These are phyloP conservation scores for Drosophila fuyamai DNA, from an alignment of 1,140 invertebrate genomes.

Conservation along the genomic window DNA sequence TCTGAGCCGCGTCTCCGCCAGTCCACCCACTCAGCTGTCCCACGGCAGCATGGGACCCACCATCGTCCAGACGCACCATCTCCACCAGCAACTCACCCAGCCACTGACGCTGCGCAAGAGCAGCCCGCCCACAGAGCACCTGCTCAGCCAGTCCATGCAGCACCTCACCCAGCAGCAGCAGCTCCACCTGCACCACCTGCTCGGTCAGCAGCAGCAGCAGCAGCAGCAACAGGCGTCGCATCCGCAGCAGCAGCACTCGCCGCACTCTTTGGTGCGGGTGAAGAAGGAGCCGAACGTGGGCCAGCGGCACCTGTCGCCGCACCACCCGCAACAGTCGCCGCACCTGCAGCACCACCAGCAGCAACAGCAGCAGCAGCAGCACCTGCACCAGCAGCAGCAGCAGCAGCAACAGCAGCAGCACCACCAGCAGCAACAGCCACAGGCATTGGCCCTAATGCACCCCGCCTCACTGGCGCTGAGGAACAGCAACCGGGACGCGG, in stretches of 20 bases:
- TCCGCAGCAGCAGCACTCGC: slow-evolving; percentile 81
- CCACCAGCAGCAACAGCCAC: slow-evolving; percentile 82
- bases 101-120: slow-evolving; percentile 76
- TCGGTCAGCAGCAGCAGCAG: slow-evolving; percentile 84
- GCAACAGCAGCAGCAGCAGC: slow-evolving; percentile 40
- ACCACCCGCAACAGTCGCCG: slow-evolving; percentile 62
- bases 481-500: slow-evolving; percentile 77
- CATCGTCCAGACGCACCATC: slow-evolving; percentile 78
- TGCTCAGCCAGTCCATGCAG: slow-evolving; percentile 82
- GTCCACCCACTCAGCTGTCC: slow-evolving; percentile 45
- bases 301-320: slow-evolving; percentile 70
- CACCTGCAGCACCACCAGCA: slow-evolving; percentile 76
- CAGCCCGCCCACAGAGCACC: slow-evolving; percentile 81
- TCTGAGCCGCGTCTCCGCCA: slow-evolving; percentile 53
- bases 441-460: slow-evolving; percentile 83
- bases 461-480: slow-evolving; percentile 76
- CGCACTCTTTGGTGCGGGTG: slow-evolving; percentile 84
- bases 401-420: slow-evolving; percentile 49
- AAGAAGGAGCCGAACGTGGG: slow-evolving; percentile 85
- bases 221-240: slow-evolving; percentile 73
- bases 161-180: slow-evolving; percentile 77
- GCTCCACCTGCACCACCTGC: slow-evolving; percentile 76
- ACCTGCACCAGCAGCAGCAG: slow-evolving; percentile 66
- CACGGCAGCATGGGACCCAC: slow-evolving; percentile 55
- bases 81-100: slow-evolving; percentile 80